Base-by-base conservation (phyloP, 2,797 vertebrate species). In the Vireo griseus region DNA sequence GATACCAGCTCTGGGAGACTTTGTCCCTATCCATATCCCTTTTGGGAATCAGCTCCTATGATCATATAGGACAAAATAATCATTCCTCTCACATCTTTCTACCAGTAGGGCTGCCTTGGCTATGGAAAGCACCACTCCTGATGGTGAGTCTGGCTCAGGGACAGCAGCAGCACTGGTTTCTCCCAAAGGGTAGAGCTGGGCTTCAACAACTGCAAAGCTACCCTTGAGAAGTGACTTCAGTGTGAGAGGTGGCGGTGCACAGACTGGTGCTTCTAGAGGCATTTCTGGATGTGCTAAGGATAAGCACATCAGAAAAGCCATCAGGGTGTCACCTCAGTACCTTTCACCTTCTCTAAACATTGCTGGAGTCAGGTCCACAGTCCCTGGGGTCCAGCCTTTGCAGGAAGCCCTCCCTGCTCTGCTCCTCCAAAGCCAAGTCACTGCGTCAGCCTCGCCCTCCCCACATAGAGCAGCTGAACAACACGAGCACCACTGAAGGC, bases 11-110 rank as follows among this genome's bases (percentile, higher is more conserved):
- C n/a, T 66, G 44, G 62, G 12, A 78, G 28, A 13, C 33, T 90
- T 33, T 54, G 28, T 31, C 19, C 47, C 25, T 50, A 5, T 31
- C 18, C 39, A 29, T 1, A 40, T 9, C 4, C 26, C 51, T 10
- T 50, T 26, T 42, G 69, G 55, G 62, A 74, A 84, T 66, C n/a
- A 65, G 52, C 21, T 78, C 21, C 54, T 37, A 1, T 1, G 3
- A 24, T 35, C 1, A 0, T 1, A 47, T 3, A 16, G 13, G 21
- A 72, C 16, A 31, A n/a, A 42, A 28, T 0, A 65, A 42, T 14
- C 3, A 1, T 12, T 74, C 19, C 18, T 90, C 50, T 81, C 28
- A 33, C 35, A 48, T 22, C 55, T 69, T 81, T 50, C 44, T 45
- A 35, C 5, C 40, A 42, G 11, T 10, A 6, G 0, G 2, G 26